phyloP scores from a whole-genome alignment of 2,888 invertebrate species.

The Patella pellucida region DNA sequence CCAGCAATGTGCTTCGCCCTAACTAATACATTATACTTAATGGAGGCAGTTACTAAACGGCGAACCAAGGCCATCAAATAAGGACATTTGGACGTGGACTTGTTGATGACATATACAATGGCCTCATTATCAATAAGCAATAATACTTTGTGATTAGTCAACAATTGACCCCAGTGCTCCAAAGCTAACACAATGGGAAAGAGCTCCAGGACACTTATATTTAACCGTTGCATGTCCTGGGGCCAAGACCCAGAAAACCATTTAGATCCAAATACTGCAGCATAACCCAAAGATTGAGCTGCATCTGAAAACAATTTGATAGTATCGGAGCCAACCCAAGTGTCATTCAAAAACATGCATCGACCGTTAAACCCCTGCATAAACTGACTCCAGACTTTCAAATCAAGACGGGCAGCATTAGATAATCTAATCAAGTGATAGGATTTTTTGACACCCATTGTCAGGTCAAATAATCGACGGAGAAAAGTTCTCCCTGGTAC shows the following conservation, averaged over 20 bases:
- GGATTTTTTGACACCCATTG: too few relatives aligned
- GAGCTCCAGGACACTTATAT: slow-evolving; percentile 9
- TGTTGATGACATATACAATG: too few relatives aligned
- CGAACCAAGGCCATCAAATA: too few relatives aligned
- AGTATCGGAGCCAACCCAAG: neutral
- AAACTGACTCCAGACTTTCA: neutral
- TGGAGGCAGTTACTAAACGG: too few relatives aligned
- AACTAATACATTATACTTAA: too few relatives aligned
- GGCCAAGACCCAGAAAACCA: slow-evolving; percentile 17
- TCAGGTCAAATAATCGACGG: neutral
- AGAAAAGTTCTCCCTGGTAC: neutral
- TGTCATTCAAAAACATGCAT: neutral
- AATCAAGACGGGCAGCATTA: neutral
- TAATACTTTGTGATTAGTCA: neutral
- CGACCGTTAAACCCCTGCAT: neutral
- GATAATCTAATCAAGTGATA: neutral
- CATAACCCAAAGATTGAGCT: slow-evolving; percentile 5
- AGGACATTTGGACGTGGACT: too few relatives aligned
- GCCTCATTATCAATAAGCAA: slow-evolving; percentile 8
- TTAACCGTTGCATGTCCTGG: neutral
- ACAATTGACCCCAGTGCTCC: neutral
- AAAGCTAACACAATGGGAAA: neutral
- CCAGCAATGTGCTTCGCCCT: too few relatives aligned
- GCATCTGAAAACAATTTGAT: slow-evolving; percentile 12
- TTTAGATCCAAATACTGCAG: slow-evolving; percentile 10